These are phyloP conservation scores for Recurvirostra avosetta DNA, from an alignment of 2,113 vertebrate species.

Conservation along the genomic window DNA sequence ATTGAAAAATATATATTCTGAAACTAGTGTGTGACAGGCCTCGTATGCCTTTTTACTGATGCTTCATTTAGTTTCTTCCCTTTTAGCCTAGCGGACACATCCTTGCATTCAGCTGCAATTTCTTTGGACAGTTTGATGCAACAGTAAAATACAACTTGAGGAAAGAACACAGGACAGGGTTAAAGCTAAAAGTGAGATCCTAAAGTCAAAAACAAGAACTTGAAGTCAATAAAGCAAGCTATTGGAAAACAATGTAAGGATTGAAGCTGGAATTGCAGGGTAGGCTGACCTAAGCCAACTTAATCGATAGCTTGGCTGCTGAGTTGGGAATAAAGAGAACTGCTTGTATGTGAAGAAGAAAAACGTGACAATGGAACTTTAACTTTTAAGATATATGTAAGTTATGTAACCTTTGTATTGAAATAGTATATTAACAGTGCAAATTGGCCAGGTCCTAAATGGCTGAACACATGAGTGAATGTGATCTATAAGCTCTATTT, in stretches of 20 bases:
- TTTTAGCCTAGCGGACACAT: background rate
- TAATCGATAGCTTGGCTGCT: background rate
- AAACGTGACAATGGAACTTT: background rate
- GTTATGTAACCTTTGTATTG: background rate
- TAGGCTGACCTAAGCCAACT: background rate
- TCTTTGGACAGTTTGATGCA: background rate
- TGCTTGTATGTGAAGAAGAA: background rate
- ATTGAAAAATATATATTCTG: background rate
- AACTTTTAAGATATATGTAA: background rate
- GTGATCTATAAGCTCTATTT: background rate
- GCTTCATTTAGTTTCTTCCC: background rate
- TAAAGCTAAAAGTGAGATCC: constrained; percentile 1
- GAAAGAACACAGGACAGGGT: background rate
- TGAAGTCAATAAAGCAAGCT: constrained; percentile 4
- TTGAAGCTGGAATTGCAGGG: background rate
- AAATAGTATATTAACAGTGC: background rate
- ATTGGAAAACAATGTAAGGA: constrained; percentile 16
- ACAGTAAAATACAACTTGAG: background rate
- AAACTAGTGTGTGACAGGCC: background rate
- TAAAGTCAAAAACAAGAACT: background rate
- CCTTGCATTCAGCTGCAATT: background rate
- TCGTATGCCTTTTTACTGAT: background rate
- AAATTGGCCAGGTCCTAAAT: background rate
- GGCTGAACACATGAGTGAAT: background rate
- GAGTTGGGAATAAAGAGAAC: constrained; percentile 14